Base-by-base conservation (phyloP, 2,888 invertebrate genomes). In the Sminthurinus aureus region DNA sequence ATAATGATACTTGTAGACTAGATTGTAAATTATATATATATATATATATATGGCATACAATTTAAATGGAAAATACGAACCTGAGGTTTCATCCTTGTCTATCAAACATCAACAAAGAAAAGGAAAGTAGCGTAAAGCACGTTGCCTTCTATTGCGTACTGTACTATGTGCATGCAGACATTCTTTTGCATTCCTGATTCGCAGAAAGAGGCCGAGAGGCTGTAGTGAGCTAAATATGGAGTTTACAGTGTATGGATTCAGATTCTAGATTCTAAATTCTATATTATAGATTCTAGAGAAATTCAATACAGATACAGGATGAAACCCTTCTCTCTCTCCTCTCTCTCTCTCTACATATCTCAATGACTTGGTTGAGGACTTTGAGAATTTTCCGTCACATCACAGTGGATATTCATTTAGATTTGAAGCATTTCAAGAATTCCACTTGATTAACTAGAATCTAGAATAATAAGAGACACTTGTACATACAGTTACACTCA, bases 381-480 rank as follows among this genome's bases (percentile, higher is more conserved):
- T 15, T 2, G 9, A 58, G 58, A 58, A 58, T 58, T 58, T 58
- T 11, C 58, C 18, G 18, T 18, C 58, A 2, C 58, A 58, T 15
- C 58, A 2, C 58, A 58, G 67, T 24, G 52, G 51, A 67, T 83
- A 76, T 84, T 84, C 85, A 84, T 84, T 82, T 52, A 38, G 66
- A 81, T 81, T 84, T 82, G 82, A 75, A 81, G 78, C 74, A 85
- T 84, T 86, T 85, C 76, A 84, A 85, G 85, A 83, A 86, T 86
- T 84, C 81, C 84, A 84, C 84, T 85, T 86, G 85, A 86, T 86
- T 86, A 86, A 79, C 77, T 81, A 81, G 78, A 81, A 81, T 81
- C 77, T 81, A 81, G 78, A 81, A 81, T 81, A 80, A 80, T 77
- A 81, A 81, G 81, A 73, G 82, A 58, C 15, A 26, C 18, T 15